phyloP scores from a whole-genome alignment of 2,797 vertebrate genomes.

The Esox lucius region DNA sequence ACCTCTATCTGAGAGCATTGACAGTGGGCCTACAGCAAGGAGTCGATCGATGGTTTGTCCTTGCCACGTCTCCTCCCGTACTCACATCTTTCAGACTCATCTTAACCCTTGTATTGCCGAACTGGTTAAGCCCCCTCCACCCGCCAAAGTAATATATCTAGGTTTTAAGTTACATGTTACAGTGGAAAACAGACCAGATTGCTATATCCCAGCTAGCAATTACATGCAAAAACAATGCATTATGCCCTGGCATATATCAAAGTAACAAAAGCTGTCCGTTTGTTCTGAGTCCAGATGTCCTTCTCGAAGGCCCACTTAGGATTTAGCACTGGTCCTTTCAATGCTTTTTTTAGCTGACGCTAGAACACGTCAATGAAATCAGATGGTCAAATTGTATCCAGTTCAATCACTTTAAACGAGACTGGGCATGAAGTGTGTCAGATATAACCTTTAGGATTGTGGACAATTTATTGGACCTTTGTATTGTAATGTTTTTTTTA shows the following conservation, averaged over 20 bases:
- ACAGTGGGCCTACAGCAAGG: constrained; percentile 27
- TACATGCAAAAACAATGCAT: not conserved
- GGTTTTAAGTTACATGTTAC: not conserved
- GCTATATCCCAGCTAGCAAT: not conserved
- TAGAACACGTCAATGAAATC: not conserved
- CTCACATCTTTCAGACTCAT: constrained; percentile 48
- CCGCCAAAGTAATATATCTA: not conserved
- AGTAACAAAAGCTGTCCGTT: constrained; percentile 23
- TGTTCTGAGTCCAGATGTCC: not conserved
- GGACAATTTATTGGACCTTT: not conserved
- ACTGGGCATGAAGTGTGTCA: not conserved
- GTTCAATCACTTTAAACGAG: not conserved
- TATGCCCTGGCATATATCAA: constrained; percentile 23
- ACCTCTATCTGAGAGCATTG: constrained; percentile 44
- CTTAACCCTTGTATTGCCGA: constrained; percentile 44
- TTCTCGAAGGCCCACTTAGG: not conserved
- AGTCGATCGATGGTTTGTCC: constrained; percentile 66
- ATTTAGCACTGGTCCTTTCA: not conserved
- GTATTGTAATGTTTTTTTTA: too few relatives aligned
- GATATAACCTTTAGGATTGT: not conserved
- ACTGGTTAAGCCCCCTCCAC: not conserved
- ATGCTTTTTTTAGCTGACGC: not conserved
- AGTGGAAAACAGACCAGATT: not conserved
- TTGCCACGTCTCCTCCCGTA: constrained; percentile 65
- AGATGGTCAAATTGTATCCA: not conserved